Evolutionary conservation across 2,888 invertebrate species (phyloP).

Genomic region (Arctia plantaginis): DNA sequence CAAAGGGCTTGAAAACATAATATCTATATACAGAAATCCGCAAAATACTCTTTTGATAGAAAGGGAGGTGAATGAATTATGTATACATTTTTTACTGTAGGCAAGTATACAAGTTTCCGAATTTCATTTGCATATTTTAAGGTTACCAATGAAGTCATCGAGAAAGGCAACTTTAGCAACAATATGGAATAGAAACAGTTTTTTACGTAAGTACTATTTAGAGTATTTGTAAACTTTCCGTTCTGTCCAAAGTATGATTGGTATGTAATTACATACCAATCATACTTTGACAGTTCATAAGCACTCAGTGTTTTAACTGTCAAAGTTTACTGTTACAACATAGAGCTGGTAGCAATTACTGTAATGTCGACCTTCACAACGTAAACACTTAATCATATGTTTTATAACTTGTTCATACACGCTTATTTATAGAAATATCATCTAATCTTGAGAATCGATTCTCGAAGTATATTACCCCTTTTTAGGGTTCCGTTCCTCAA

Average conservation of each 20-base stretch:
- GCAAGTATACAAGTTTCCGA: slow-evolving; percentile 13
- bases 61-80: slow-evolving; percentile 8
- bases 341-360: background rate
- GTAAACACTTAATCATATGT: slow-evolving; percentile 17
- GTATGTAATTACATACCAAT: slow-evolving; percentile 9
- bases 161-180: slow-evolving; percentile 7
- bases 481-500: background rate
- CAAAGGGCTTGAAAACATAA: background rate
- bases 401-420: slow-evolving; percentile 24
- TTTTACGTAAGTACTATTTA: background rate
- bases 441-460: background rate
- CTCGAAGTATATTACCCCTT: background rate
- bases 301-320: slow-evolving; percentile 9
- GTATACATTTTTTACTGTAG: slow-evolving; percentile 11
- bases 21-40: background rate
- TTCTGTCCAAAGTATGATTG: background rate
- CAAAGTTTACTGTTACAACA: slow-evolving; percentile 8
- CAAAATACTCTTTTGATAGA: slow-evolving; percentile 13
- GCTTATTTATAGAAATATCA: slow-evolving; percentile 17
- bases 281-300: slow-evolving; percentile 6
- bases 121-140: slow-evolving; percentile 15
- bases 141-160: slow-evolving; percentile 6
- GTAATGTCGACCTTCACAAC: background rate
- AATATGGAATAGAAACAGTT: background rate
- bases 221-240: background rate